Evolutionary conservation across 2,888 invertebrate species (phyloP), one percentile per base, ranked within the genome.

Genomic region (Athalia circularis): DNA sequence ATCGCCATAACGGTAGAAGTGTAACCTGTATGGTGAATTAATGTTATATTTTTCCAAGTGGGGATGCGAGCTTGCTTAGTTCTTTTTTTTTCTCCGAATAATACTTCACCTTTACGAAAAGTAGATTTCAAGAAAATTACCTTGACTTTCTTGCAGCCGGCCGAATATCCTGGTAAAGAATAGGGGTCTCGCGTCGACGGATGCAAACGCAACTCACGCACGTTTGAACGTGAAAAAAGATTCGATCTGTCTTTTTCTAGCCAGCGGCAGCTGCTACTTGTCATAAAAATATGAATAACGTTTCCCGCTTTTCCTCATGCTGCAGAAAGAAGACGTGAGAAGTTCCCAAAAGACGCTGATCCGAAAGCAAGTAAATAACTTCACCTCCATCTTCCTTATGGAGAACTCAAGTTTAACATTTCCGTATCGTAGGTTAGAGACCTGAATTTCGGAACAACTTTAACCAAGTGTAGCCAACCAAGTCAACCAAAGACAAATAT

Each of bases 211-310:
- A 64, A 0, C 61, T 64, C 47, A 29, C 62, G 64, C 75, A 64
- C 6, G 29, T 29, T 11, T 75, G 29, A 61, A 62, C 75, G 62
- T 48, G 29, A 15, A 29, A 54, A 50, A 54, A 68, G 50, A 50
- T 13, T 62, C 62, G 62, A 75, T 75, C 50, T 62, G 61, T 72
- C 75, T 75, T 75, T 11, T 62, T 62, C 50, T 9, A 62, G 29
- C 15, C 61, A 50, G 29, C 29, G 2, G 29, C 29, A 29, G 48
- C 11, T 75, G 75, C 75, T 62, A 62, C 50, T 48, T 75, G 75
- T 62, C 50, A 64, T 75, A 62, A 75, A 75, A 62, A 75, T 50
- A 64, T 64, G 61, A 75, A 64, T 72, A 72, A 72, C 47, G 57
- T 72, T 47, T 59, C 57, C 57, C 52, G 52, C 57, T 45, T 47